Evolutionary conservation across 2,797 vertebrate genomes (phyloP), one percentile per base, ranked within the genome.

Genomic region (Sphaeramia orbicularis): DNA sequence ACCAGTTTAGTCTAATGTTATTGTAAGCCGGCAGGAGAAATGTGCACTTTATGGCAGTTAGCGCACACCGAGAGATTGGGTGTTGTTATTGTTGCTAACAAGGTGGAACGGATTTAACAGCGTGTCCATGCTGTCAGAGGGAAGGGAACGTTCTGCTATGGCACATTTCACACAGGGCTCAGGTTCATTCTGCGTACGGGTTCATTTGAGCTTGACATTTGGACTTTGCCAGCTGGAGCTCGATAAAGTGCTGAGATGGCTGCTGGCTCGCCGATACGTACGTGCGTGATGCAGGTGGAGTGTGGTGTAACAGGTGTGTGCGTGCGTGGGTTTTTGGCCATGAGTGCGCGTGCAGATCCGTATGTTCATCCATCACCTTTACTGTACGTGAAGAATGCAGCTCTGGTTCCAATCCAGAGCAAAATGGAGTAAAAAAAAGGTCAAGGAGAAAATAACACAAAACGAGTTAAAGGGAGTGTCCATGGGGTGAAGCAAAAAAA

Each of bases 71-170:
- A 52, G 52, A 69, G 50, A 76, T 24, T 32, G 32, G 30, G 32
- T 73, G 55, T 70, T 65, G 77, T 78, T 78, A 82, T 74, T 62
- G 68, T 54, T 65, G 54, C 58, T 79, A 83, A 87, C 80, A 73
- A 77, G 75, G 75, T 75, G 70, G 75, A 81, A 85, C 43, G 9
- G 75, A 64, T 63, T 78, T 80, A 72, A 74, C 73, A 70, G 74
- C 63, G 10, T 76, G 74, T 83, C 71, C 32, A 35, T 63, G 52
- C 50, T 42, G 61, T 76, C 74, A 38, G 10, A 3, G 56, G 38
- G 54, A 60, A 58, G 56, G 27, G 37, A 54, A 52, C 24, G 11
- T 56, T 65, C 16, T 43, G 64, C 72, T 44, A 19, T 69, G 76
- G 67, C 58, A 65, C 71, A 56, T 81, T 77, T 76, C 70, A 76